Base-by-base conservation (phyloP, 2,113 vertebrate species). In the Chaetorhynchus papuensis region DNA sequence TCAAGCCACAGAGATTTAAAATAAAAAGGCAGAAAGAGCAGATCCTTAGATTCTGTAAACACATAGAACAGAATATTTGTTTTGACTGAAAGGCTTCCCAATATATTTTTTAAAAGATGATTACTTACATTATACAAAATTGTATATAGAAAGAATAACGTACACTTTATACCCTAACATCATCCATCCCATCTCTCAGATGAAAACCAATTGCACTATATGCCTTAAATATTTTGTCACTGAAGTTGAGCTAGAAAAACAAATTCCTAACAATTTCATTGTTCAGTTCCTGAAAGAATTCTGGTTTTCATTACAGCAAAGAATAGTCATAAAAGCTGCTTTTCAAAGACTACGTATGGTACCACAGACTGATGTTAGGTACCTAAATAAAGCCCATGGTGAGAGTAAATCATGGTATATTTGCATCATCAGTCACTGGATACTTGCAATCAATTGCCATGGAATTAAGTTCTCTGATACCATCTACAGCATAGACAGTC, bases 291-390 rank as follows among this genome's bases (percentile, higher is more conserved):
- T 84, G 65, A 77, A 86, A 45, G 59, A 89, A 90, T 83, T 95
- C 95, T 97, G 96, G 80, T 93, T 96, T 96, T 95, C 86, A 96
- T 97, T 97, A 97, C 7, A 95, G 91, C 70, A 57, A 89, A 65
- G 23, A 88, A 41, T 45, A 75, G 57, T 85, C 90, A 91, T 14
- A 75, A 97, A 96, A 88, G 44, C 41, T 94, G 50, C 33, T 66
- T 71, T 94, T 93, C 50, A 85, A 93, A 91, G 86, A n/a, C 26
- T 81, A 24, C 54, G 8, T 60, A 63, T 49, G 42, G 39, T 35
- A 80, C n/a, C 53, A 80, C 15, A 84, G 54, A 56, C 15, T 77
- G 72, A 50, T n/a, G 63, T 33, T 23, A 85, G 9, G 57, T 60
- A 68, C 26, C 39, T 27, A n/a, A 91, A 93, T 31, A 44, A 90